Evolutionary conservation across 2,888 invertebrate species (phyloP).

Genomic region (Hypomecis punctinalis): DNA sequence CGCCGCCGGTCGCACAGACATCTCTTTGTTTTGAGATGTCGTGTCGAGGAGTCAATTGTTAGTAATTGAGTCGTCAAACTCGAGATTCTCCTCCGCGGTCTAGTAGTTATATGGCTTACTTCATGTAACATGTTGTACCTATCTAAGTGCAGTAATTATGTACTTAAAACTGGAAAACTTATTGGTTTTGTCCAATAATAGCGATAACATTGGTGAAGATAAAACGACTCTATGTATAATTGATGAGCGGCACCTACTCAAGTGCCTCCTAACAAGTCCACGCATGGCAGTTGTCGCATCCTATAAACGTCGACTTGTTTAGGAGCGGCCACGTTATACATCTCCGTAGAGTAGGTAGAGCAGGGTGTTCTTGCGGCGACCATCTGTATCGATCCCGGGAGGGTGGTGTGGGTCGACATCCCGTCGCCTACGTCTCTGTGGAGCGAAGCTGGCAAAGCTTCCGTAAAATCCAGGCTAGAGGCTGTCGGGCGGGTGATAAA

Average conservation of each 20-base stretch:
- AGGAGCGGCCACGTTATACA: conserved; percentile 55
- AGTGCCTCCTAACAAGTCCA: conserved; percentile 9
- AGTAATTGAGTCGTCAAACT: conserved; percentile 17
- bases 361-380: conserved; percentile 76
- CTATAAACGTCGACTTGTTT: conserved; percentile 54
- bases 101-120: background rate
- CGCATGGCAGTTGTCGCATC: conserved; percentile 40
- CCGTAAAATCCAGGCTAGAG: conserved; percentile 79
- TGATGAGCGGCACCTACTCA: conserved; percentile 10
- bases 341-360: conserved; percentile 53
- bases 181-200: conserved; percentile 9
- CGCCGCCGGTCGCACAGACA: conserved; percentile 40
- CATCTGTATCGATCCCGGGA: conserved; percentile 82
- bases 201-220: background rate
- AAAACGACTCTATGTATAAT: conserved; percentile 11
- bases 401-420: conserved; percentile 81
- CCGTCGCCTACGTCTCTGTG: conserved; percentile 75
- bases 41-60: conserved; percentile 31
- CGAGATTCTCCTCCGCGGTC: background rate
- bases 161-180: conserved; percentile 4
- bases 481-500: conserved; percentile 82
- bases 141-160: background rate
- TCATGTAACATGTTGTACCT: background rate
- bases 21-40: conserved; percentile 34
- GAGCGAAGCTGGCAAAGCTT: conserved; percentile 73